These are phyloP conservation scores for Meteorus cinctellus DNA, from an alignment of 2,888 invertebrate species.

Conservation along the genomic window DNA sequence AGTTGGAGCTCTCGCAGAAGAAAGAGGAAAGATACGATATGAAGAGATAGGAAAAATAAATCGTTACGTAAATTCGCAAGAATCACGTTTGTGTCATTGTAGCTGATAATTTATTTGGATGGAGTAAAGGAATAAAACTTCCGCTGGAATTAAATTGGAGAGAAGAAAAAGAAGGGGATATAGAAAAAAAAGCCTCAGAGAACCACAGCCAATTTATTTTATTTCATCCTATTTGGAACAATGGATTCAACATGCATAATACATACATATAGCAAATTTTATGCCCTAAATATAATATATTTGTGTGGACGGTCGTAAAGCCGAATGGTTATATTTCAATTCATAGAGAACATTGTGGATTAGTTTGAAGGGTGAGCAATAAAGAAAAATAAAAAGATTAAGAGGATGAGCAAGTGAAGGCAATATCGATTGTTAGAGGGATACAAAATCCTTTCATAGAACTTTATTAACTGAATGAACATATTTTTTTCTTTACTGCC, in stretches of 20 bases:
- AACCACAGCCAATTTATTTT: conserved; percentile 34
- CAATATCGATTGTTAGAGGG: background rate
- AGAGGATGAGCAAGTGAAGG: background rate
- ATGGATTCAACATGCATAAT: background rate
- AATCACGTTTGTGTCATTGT: conserved; percentile 49
- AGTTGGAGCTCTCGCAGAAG: background rate
- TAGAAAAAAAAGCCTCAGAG: conserved; percentile 19
- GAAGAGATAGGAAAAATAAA: conserved; percentile 28
- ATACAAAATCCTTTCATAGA: background rate
- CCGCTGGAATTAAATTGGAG: conserved; percentile 41
- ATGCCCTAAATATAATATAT: conserved; percentile 1
- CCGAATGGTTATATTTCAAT: background rate
- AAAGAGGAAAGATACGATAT: conserved; percentile 15
- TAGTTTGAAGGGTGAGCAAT: background rate
- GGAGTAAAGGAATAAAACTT: conserved; percentile 45
- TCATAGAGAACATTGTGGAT: background rate
- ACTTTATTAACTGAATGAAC: background rate
- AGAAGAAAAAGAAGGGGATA: conserved; percentile 15
- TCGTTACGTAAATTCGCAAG: conserved; percentile 34
- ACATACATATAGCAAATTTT: background rate
- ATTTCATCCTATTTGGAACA: background rate
- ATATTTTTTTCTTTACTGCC: background rate
- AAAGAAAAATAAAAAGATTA: conserved; percentile 24
- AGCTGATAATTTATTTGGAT: conserved; percentile 45
- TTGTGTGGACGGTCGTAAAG: background rate